Evolutionary conservation across 2,888 invertebrate species (phyloP), one percentile per base, ranked within the genome.

Genomic region (Hirtodrosophila histrioides): DNA sequence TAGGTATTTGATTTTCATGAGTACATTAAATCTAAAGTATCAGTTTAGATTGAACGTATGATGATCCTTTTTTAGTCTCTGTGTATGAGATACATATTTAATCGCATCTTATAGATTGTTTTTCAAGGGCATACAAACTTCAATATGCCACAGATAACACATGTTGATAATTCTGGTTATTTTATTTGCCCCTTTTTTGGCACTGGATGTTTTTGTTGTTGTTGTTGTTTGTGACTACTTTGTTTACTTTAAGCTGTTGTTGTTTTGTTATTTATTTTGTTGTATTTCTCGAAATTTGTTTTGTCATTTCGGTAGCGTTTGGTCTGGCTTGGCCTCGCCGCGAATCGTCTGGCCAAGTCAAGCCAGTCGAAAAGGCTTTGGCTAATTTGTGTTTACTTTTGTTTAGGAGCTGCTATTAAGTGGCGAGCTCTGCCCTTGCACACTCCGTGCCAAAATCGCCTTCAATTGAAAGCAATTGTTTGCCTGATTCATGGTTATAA

Each of bases 231-330:
- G 17, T 17, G 50, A 45, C 75, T 44, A 57, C 51, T 57, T 68
- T 70, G 56, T 73, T 73, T 60, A 73, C 56, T 55, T 62, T 67
- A 10, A 8, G 10, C 35, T 31, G 36, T 48, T 31, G 54, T 40
- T 44, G 45, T 45, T 68, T 44, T 48, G n/a, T 68, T 45, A 31
- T 17, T 56, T 58, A 35, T 63, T 46, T 51, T 58, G 49, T 69
- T 67, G 48, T 70, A 37, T 61, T 69, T 55, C 12, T 46, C 35
- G 36, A 55, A 68, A 46, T 64, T 43, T 61, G 64, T 69, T 68
- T 81, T 77, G 86, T 69, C 70, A 82, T 75, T 85, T 70, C 81
- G 60, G 80, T 80, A 83, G 80, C 80, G 55, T 63, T 31, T 68
- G 17, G 48, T 41, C 27, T 24, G 24, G 40, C 40, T 74, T 74